A percentile compares a stretch with the other conserved stretches of the same genome.
phyloP scores from a whole-genome alignment of 1,140 invertebrate species.

The Ceratina calcarata region DNA sequence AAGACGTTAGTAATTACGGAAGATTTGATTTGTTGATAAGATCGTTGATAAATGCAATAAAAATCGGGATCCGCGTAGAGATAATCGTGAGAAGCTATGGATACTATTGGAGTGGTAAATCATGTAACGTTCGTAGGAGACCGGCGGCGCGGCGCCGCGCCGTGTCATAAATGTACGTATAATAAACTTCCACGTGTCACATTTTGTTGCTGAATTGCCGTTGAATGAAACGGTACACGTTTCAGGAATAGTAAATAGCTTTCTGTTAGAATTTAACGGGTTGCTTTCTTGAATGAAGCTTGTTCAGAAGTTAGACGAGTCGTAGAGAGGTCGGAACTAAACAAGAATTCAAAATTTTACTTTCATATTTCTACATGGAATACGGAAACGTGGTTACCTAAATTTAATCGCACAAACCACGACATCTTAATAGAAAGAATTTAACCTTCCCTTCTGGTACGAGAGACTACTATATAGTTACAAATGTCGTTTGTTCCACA shows the following conservation, averaged over 20 bases:
- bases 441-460: background rate
- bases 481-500: background rate
- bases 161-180: constrained; percentile 10
- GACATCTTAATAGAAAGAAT: background rate
- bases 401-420: no score
- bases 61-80: background rate
- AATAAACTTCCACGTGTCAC: background rate
- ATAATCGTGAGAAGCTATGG: background rate
- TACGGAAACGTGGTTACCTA: background rate
- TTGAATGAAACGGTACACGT: constrained; percentile 11
- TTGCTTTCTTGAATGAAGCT: background rate
- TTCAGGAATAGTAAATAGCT: constrained; percentile 12
- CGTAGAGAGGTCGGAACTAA: background rate
- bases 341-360: no score
- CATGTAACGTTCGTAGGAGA: constrained; percentile 14
- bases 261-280: background rate
- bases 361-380: background rate
- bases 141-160: background rate
- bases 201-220: constrained; percentile 6
- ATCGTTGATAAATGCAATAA: background rate
- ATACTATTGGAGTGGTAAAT: constrained; percentile 42
- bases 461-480: background rate
- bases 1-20: background rate
- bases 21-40: background rate
- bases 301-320: background rate